Evolutionary conservation across 1,140 invertebrate species (phyloP).

Genomic region (Dreissena polymorpha): DNA sequence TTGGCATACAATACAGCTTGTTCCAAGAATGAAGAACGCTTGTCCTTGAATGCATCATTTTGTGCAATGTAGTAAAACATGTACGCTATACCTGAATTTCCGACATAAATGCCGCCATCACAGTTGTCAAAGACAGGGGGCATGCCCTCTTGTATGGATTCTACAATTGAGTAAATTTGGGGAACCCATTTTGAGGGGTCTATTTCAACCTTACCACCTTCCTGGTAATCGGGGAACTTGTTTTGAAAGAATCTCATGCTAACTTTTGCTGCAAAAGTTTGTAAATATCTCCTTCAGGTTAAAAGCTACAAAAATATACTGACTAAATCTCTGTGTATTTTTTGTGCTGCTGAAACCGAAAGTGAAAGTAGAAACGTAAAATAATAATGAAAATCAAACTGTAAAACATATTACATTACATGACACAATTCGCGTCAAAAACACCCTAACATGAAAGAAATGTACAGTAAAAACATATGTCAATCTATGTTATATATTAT

Average conservation of each 20-base stretch:
- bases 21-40: constrained; percentile 71
- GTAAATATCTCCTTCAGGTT: no score
- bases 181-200: constrained; percentile 67
- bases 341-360: no score
- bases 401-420: no score
- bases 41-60: constrained; percentile 65
- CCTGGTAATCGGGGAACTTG: constrained; percentile 68
- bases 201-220: constrained; percentile 59
- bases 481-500: no score
- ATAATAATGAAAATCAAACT: no score
- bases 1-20: constrained; percentile 73
- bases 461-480: no score
- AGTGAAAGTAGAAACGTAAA: no score
- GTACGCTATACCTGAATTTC: constrained; percentile 80
- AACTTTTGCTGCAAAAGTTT: background rate
- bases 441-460: no score
- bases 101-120: constrained; percentile 81
- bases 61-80: constrained; percentile 79
- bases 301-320: no score
- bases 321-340: no score
- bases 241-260: constrained; percentile 77
- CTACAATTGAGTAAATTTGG: constrained; percentile 54
- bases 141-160: constrained; percentile 64
- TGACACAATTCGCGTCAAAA: no score
- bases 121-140: constrained; percentile 68